phyloP scores from a whole-genome alignment of 1,140 invertebrate genomes.

The Achroia grisella region DNA sequence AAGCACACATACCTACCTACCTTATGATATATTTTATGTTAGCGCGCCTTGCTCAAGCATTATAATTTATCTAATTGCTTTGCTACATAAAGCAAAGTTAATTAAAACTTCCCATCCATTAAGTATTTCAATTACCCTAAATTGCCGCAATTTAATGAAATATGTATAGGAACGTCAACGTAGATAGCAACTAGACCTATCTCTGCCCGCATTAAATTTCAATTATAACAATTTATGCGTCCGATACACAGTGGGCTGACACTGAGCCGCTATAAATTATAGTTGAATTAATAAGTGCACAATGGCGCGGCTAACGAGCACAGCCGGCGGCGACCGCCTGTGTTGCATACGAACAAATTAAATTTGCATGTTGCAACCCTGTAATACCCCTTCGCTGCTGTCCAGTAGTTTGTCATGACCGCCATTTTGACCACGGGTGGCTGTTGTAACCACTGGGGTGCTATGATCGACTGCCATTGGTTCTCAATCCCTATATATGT shows the following conservation, averaged over 20 bases:
- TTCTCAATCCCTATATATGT: background rate
- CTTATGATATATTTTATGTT: too few relatives aligned
- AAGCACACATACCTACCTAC: too few relatives aligned
- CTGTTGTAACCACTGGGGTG: constrained; percentile 14
- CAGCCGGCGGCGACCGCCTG: constrained; percentile 21
- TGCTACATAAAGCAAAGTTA: too few relatives aligned
- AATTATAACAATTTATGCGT: constrained; percentile 61
- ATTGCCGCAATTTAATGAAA: too few relatives aligned
- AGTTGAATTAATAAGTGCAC: constrained; percentile 65
- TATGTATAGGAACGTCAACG: background rate
- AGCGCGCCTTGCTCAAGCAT: too few relatives aligned
- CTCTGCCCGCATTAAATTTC: constrained; percentile 59
- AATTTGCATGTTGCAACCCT: constrained; percentile 64
- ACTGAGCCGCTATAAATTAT: constrained; percentile 44
- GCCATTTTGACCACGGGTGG: constrained; percentile 25
- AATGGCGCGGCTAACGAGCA: constrained; percentile 50
- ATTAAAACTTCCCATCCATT: too few relatives aligned
- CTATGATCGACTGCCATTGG: constrained; percentile 3
- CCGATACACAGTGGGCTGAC: constrained; percentile 25
- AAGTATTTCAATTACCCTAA: too few relatives aligned
- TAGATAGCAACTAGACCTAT: background rate
- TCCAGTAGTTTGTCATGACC: constrained; percentile 20
- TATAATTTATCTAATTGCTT: too few relatives aligned
- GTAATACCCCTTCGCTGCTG: constrained; percentile 29
- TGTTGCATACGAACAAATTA: constrained; percentile 41